These are phyloP conservation scores for Cerastoderma edule DNA, from an alignment of 2,888 invertebrate genomes.

Conservation along the genomic window DNA sequence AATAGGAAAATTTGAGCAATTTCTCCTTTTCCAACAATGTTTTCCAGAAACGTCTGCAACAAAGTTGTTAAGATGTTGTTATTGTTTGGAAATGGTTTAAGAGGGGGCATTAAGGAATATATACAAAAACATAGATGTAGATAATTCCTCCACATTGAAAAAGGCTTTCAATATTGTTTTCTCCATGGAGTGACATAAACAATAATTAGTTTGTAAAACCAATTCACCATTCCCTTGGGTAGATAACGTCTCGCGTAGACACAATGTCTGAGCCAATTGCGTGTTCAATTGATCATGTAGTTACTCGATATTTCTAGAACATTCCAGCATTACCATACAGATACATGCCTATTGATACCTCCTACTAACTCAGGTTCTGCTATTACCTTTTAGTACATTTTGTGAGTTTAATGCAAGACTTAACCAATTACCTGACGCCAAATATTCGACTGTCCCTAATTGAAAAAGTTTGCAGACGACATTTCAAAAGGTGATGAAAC, in stretches of 20 bases:
- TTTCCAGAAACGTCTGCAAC: background rate
- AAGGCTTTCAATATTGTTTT: background rate
- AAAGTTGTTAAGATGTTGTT: background rate
- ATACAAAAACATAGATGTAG: no score
- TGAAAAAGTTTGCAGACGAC: no score
- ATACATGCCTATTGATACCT: background rate
- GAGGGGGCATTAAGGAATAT: no score
- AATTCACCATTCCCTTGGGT: background rate
- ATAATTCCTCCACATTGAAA: no score
- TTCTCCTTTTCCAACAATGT: constrained; percentile 5
- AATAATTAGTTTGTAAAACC: constrained; percentile 6
- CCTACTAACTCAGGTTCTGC: background rate
- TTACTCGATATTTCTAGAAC: no score
- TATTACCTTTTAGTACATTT: background rate
- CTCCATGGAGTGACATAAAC: constrained; percentile 4
- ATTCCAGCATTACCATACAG: no score
- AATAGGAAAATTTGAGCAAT: background rate
- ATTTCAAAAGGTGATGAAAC: no score
- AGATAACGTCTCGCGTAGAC: constrained; percentile 10
- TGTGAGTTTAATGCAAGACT: background rate
- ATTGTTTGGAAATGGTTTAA: background rate
- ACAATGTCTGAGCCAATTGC: constrained; percentile 14
- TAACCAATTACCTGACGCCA: no score
- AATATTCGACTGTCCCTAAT: no score
- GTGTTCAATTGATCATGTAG: constrained; percentile 24